phyloP scores from a whole-genome alignment of 2,888 invertebrate genomes.

The Myopa tessellatipennis region DNA sequence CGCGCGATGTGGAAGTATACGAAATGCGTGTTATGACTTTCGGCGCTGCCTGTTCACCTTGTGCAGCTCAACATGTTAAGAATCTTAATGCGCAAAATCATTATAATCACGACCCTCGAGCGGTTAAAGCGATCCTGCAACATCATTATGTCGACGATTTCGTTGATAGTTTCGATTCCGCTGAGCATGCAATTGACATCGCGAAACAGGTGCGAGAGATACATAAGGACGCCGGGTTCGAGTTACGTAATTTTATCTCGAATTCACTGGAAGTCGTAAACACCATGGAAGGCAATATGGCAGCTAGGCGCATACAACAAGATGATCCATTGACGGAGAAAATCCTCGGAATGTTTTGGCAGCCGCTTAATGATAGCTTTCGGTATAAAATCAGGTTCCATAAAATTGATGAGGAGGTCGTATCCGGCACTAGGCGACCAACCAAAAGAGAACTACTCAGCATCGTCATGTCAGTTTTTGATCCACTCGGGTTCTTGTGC shows the following conservation, averaged over 20 bases:
- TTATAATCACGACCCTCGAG: conserved; percentile 20
- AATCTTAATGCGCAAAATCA: conserved; percentile 27
- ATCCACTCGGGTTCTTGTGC: conserved; percentile 40
- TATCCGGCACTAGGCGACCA: conserved; percentile 25
- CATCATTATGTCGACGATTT: conserved; percentile 45
- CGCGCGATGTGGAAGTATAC: conserved; percentile 30
- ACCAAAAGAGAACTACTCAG: conserved; percentile 5
- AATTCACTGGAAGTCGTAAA: conserved; percentile 36
- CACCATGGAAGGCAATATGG: conserved; percentile 21
- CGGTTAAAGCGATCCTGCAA: conserved; percentile 34
- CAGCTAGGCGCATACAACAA: background rate
- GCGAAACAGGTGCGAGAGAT: conserved; percentile 34
- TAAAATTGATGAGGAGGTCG: conserved; percentile 34
- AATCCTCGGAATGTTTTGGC: conserved; percentile 39
- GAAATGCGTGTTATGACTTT: conserved; percentile 42
- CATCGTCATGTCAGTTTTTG: conserved; percentile 37
- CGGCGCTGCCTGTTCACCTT: conserved; percentile 44
- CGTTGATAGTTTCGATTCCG: conserved; percentile 37
- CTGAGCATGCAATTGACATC: conserved; percentile 38
- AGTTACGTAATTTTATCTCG: conserved; percentile 43
- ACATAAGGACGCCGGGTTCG: conserved; percentile 41
- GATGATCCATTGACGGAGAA: conserved; percentile 27
- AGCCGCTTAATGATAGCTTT: conserved; percentile 35
- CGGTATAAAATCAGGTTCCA: conserved; percentile 42
- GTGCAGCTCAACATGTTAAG: conserved; percentile 33